Evolutionary conservation across 2,888 invertebrate genomes (phyloP), one percentile per base, ranked within the genome.

Genomic region (Orthosia incerta): DNA sequence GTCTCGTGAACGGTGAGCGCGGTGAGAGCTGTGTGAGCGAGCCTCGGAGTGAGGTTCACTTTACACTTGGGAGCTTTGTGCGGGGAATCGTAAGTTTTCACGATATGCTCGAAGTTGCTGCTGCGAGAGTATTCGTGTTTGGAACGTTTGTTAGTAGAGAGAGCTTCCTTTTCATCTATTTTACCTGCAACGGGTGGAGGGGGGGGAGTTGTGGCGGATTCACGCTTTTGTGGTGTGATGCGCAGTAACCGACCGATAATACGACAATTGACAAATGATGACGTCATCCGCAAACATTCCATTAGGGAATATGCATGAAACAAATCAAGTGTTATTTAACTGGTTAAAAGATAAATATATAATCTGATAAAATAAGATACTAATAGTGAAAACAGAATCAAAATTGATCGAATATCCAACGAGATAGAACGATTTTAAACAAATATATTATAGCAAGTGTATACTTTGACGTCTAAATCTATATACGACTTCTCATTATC

Each of bases 21-120:
- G 0, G 46, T 16, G 4, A n/a, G 15, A 16, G n/a, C 51, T 2
- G 65, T 23, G 5, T 46, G 56, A 5, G 3, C 65, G 31, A 93
- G 78, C 71, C 90, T 89, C 39, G 86, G 79, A 23, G 88, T 89
- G 0, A 95, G 86, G 80, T 90, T 96, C 5, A 90, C 75, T 92
- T 95, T 96, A 84, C 95, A 95, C 86, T 94, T 96, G 0, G 95
- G 95, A 16, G 86, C 86, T 83, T 86, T 88, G 15, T 76, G 76
- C 13, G 87, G 82, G 1, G 87, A 84, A 56, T 95, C 93, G 82
- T 90, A 95, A 53, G 87, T 89, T 85, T 91, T 90, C 18, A 94
- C 71, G 11, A 94, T 85, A 69, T 83, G 91, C 55, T 93, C 91
- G 70, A 96, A 93, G 74, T 93, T 94, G 1, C 89, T 79, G 71